A percentile compares a stretch with the other conserved stretches of the same genome.
Evolutionary conservation across 2,797 vertebrate genomes (phyloP).

Genomic region (Eupleurogrammus muticus): DNA sequence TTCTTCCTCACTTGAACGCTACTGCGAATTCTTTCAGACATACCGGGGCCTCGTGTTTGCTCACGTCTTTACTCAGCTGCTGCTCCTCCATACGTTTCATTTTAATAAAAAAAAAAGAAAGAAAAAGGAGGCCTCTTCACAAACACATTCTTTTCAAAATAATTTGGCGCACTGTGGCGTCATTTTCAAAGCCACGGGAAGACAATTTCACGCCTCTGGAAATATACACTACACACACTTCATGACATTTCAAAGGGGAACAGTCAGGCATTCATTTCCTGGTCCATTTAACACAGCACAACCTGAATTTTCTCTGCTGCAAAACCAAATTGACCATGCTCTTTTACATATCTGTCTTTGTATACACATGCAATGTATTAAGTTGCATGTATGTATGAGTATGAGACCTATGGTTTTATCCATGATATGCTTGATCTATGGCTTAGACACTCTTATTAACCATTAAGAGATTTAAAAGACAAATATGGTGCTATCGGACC

Average conservation of each 20-base stretch:
- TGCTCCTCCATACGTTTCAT: slow-evolving; percentile 21
- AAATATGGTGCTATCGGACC: slow-evolving; percentile 99
- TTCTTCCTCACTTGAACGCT: slow-evolving; percentile 22
- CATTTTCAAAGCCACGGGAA: slow-evolving; percentile 20
- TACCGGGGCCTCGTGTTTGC: slow-evolving; percentile 21
- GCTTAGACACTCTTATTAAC: slow-evolving; percentile 89
- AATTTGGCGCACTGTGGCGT: slow-evolving; percentile 25
- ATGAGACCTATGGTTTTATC: slow-evolving; percentile 87
- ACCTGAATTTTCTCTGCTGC: slow-evolving; percentile 95
- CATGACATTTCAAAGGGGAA: slow-evolving; percentile 26
- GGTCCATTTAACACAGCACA: slow-evolving; percentile 90
- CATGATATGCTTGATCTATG: slow-evolving; percentile 89
- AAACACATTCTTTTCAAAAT: slow-evolving; percentile 13
- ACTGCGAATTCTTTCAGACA: slow-evolving; percentile 8
- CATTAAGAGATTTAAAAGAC: slow-evolving; percentile 88
- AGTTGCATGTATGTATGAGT: slow-evolving; percentile 85
- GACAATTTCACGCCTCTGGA: slow-evolving; percentile 7
- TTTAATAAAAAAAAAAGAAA: neutral
- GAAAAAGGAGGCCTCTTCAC: slow-evolving; percentile 7
- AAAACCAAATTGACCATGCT: slow-evolving; percentile 88
- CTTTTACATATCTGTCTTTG: slow-evolving; percentile 82
- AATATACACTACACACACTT: slow-evolving; percentile 38
- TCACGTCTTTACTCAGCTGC: slow-evolving; percentile 38
- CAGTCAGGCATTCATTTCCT: slow-evolving; percentile 64
- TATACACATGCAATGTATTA: slow-evolving; percentile 85